A percentile compares a stretch with the other conserved stretches of the same genome.
These are phyloP conservation scores for Fissipunctia ypsillon DNA, from an alignment of 2,888 invertebrate genomes.

Conservation along the genomic window DNA sequence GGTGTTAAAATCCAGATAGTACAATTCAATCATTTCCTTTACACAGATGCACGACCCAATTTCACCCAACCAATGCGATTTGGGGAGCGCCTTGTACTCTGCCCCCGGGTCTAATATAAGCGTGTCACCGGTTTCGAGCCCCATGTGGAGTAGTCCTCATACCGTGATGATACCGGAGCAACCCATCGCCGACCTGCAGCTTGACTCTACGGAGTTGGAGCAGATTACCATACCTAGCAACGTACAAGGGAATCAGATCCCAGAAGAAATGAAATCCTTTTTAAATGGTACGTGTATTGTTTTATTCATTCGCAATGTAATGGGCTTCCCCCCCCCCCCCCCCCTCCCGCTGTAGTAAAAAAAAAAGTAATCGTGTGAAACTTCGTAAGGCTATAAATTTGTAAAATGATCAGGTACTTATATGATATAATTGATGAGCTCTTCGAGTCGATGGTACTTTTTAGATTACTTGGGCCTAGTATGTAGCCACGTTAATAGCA, in stretches of 20 bases:
- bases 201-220: slow-evolving; percentile 80
- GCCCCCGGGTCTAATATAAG: slow-evolving; percentile 54
- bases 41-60: slow-evolving; percentile 45
- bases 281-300: slow-evolving; percentile 48
- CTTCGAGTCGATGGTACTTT: neutral
- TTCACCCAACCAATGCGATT: slow-evolving; percentile 68
- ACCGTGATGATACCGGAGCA: slow-evolving; percentile 70
- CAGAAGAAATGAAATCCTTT: slow-evolving; percentile 58
- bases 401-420: neutral
- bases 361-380: neutral
- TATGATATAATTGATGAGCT: neutral
- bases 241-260: slow-evolving; percentile 23
- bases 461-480: neutral
- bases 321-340: too few relatives aligned
- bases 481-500: neutral
- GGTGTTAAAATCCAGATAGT: neutral
- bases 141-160: slow-evolving; percentile 58
- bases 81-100: slow-evolving; percentile 68
- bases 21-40: slow-evolving; percentile 22
- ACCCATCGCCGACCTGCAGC: slow-evolving; percentile 72
- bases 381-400: neutral
- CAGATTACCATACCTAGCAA: slow-evolving; percentile 36
- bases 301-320: neutral
- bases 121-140: slow-evolving; percentile 52
- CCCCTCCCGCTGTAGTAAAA: too few relatives aligned